These are phyloP conservation scores for Penaeus chinensis DNA, from an alignment of 1,140 invertebrate genomes.

Conservation along the genomic window DNA sequence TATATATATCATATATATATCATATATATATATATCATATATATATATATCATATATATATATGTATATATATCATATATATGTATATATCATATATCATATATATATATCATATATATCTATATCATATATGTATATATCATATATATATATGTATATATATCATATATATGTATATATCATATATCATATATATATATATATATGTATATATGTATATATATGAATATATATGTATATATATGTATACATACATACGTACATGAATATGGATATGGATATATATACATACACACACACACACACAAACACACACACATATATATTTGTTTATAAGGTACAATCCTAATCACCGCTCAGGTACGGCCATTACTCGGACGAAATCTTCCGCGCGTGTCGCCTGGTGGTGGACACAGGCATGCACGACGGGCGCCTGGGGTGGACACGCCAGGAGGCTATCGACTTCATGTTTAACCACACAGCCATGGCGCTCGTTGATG, in stretches of 20 bases:
- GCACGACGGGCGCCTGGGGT: conserved; percentile 64
- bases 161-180: too few relatives aligned
- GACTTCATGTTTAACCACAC: conserved; percentile 69
- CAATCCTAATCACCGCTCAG: conserved; percentile 65
- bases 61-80: too few relatives aligned
- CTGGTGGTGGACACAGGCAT: conserved; percentile 44
- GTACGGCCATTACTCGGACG: conserved; percentile 47
- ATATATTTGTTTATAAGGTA: conserved; percentile 62
- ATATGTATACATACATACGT: too few relatives aligned
- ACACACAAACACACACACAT: conserved; percentile 63
- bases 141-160: too few relatives aligned
- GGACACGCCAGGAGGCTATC: conserved; percentile 69
- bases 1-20: conserved; percentile 42
- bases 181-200: too few relatives aligned
- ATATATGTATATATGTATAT: too few relatives aligned
- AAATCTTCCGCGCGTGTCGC: conserved; percentile 38
- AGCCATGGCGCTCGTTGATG: conserved; percentile 40
- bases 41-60: background rate
- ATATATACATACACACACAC: too few relatives aligned
- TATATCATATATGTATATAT: too few relatives aligned
- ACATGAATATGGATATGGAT: too few relatives aligned
- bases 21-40: background rate
- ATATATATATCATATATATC: too few relatives aligned
- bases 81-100: too few relatives aligned
- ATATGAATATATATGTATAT: too few relatives aligned